phyloP scores from a whole-genome alignment of 2,797 vertebrate genomes.

The Antrozous pallidus region DNA sequence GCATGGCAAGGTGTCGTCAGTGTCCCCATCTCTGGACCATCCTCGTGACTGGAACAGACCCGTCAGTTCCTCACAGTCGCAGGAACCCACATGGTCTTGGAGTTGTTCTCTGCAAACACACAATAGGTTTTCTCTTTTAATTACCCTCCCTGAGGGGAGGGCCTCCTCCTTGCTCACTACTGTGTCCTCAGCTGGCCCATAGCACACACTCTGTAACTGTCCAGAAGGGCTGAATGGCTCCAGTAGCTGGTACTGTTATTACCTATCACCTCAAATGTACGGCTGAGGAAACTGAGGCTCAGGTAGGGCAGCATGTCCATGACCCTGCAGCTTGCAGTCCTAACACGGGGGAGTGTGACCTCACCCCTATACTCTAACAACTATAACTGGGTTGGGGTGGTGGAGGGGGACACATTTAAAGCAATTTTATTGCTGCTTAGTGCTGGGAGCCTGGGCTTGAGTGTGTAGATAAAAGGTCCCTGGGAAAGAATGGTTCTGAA shows the following conservation, averaged over 20 bases:
- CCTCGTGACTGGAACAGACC: too few relatives aligned
- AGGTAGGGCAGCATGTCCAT: not conserved
- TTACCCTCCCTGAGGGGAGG: not conserved
- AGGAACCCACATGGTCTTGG: too few relatives aligned
- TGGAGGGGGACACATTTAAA: not conserved
- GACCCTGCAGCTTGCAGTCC: not conserved
- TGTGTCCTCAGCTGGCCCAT: not conserved
- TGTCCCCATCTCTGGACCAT: too few relatives aligned
- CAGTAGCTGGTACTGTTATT: not conserved
- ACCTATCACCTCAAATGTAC: not conserved
- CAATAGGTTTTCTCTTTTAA: not conserved
- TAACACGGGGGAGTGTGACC: not conserved
- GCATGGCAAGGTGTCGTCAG: too few relatives aligned
- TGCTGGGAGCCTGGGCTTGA: not conserved
- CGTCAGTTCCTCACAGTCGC: too few relatives aligned
- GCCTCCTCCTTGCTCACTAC: not conserved
- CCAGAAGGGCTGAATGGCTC: not conserved
- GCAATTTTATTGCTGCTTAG: not conserved
- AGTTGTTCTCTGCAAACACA: too few relatives aligned
- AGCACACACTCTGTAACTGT: not conserved
- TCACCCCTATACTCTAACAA: not conserved
- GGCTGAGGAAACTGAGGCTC: not conserved
- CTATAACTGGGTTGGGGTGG: not conserved
- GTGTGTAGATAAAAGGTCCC: not conserved
- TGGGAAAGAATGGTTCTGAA: not conserved